A percentile compares a stretch with the other conserved stretches of the same genome.
These are phyloP conservation scores for Epinephelus malabaricus DNA, from an alignment of 2,797 vertebrate species.

Conservation along the genomic window DNA sequence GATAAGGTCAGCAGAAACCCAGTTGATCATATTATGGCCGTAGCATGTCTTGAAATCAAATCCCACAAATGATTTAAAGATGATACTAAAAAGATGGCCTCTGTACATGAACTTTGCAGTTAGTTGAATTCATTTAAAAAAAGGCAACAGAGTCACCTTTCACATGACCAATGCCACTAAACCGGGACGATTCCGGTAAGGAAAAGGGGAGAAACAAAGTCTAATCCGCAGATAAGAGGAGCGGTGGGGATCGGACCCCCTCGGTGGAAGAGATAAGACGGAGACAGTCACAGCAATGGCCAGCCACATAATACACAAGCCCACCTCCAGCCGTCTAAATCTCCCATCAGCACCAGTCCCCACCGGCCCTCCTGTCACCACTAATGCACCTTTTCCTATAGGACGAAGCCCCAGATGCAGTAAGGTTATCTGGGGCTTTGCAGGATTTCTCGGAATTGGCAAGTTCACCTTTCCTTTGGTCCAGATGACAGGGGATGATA, in stretches of 20 bases:
- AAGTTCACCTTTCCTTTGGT: conserved; percentile 88
- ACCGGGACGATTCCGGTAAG: conserved; percentile 84
- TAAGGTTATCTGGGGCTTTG: conserved; percentile 86
- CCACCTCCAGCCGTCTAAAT: conserved; percentile 82
- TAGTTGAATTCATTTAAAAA: conserved; percentile 34
- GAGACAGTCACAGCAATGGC: conserved; percentile 85
- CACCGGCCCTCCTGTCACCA: conserved; percentile 86
- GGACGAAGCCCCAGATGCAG: conserved; percentile 81
- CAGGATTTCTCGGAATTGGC: conserved; percentile 86
- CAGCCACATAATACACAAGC: conserved; percentile 86
- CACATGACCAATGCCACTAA: conserved; percentile 62
- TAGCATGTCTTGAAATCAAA: conserved; percentile 72
- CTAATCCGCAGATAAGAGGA: conserved; percentile 78
- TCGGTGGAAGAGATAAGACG: conserved; percentile 83
- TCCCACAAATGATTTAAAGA: conserved; percentile 63
- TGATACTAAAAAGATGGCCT: conserved; percentile 56
- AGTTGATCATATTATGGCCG: conserved; percentile 60
- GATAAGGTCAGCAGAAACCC: conserved; percentile 59
- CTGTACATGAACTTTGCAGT: conserved; percentile 55
- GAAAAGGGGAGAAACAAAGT: conserved; percentile 50
- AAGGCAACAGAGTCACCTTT: conserved; percentile 76
- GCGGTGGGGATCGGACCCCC: conserved; percentile 71
- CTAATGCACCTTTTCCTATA: conserved; percentile 86
- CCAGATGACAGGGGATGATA: conserved; percentile 87
- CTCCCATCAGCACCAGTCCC: conserved; percentile 80